phyloP scores from a whole-genome alignment of 2,113 vertebrate species.

The Bambusicola thoracicus region DNA sequence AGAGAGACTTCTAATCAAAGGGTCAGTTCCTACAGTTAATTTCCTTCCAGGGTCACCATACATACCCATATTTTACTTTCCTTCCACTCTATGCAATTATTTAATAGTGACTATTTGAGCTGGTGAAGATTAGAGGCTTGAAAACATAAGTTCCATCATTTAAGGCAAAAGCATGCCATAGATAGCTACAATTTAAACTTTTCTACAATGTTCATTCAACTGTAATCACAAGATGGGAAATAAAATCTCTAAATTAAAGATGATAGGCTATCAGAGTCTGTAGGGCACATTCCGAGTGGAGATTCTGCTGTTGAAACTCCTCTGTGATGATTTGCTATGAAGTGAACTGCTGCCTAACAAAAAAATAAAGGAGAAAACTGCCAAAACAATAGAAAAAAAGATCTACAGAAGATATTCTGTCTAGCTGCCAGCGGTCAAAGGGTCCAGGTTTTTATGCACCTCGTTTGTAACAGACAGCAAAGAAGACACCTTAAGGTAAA shows the following conservation, averaged over 20 bases:
- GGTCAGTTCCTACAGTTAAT: constrained; percentile 1
- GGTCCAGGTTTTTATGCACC: neutral
- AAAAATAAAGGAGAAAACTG: constrained; percentile 10
- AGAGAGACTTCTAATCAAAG: constrained; percentile 26
- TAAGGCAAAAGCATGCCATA: constrained; percentile 8
- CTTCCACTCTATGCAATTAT: constrained; percentile 11
- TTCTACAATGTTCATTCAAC: constrained; percentile 35
- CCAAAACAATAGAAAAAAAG: neutral
- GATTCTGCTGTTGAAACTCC: constrained; percentile 2
- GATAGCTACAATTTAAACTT: constrained; percentile 60
- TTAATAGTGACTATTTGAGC: constrained; percentile 9
- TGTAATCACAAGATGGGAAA: constrained; percentile 60
- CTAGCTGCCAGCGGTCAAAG: neutral
- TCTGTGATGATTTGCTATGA: constrained; percentile 39
- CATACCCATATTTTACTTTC: neutral
- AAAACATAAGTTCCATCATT: constrained; percentile 6
- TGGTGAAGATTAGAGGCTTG: constrained; percentile 44
- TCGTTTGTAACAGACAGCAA: neutral
- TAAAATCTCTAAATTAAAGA: constrained; percentile 63
- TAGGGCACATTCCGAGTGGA: constrained; percentile 35
- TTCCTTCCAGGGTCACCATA: neutral
- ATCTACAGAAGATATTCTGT: neutral
- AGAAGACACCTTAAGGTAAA: neutral
- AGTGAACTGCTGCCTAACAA: constrained; percentile 3
- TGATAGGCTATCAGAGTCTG: constrained; percentile 50